Evolutionary conservation across 2,888 invertebrate genomes (phyloP).

Genomic region (Octonoba sinensis): DNA sequence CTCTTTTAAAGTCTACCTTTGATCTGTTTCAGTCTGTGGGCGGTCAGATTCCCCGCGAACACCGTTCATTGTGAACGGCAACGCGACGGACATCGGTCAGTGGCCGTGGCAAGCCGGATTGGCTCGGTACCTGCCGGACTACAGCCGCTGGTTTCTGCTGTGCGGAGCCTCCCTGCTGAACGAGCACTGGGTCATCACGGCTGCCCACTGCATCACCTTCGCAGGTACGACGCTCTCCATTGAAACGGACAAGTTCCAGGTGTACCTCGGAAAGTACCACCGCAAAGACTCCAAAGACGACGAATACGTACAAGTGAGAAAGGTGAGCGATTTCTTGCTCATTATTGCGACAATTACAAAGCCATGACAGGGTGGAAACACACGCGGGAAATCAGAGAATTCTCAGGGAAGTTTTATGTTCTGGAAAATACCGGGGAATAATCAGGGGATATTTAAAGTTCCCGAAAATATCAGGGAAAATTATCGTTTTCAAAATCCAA

Average conservation of each 20-base stretch:
- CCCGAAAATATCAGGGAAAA: no score
- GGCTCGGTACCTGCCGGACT: conserved; percentile 51
- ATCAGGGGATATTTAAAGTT: no score
- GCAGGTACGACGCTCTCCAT: conserved; percentile 35
- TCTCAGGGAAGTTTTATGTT: no score
- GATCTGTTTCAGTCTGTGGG: conserved; percentile 65
- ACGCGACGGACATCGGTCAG: conserved; percentile 66
- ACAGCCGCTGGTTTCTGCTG: conserved; percentile 58
- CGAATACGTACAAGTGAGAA: conserved; percentile 63
- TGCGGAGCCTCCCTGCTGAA: conserved; percentile 66
- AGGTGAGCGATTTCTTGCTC: conserved; percentile 39
- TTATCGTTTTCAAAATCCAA: no score
- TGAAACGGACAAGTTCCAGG: conserved; percentile 57
- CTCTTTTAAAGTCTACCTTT: no score
- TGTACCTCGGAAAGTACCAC: conserved; percentile 67
- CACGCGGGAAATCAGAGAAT: no score
- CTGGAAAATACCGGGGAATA: no score
- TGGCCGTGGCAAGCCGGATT: conserved; percentile 67
- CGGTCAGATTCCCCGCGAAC: conserved; percentile 64
- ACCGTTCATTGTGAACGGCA: conserved; percentile 66
- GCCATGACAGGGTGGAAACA: no score
- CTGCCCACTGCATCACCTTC: conserved; percentile 66
- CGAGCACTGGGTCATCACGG: conserved; percentile 66
- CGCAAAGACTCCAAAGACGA: conserved; percentile 65
- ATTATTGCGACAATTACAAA: background rate